These are phyloP conservation scores for Mimachlamys varia DNA, from an alignment of 2,888 invertebrate species.

Conservation along the genomic window DNA sequence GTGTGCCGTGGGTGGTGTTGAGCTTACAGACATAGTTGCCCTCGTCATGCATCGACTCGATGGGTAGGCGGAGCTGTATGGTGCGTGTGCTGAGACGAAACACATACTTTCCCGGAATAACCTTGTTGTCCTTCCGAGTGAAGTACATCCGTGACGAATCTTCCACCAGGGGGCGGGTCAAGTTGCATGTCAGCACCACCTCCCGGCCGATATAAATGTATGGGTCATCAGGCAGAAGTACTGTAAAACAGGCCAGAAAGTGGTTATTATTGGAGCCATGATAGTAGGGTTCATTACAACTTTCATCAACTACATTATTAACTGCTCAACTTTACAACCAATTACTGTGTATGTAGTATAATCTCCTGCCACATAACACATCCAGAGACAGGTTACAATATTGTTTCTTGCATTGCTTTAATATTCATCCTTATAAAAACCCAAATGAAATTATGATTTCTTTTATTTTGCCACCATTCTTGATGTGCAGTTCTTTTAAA, in stretches of 20 bases:
- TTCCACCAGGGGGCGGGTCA: constrained; percentile 62
- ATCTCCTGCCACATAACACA: too few relatives aligned
- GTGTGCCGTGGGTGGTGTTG: constrained; percentile 56
- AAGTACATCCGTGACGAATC: constrained; percentile 65
- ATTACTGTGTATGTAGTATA: too few relatives aligned
- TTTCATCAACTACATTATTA: too few relatives aligned
- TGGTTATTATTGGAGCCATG: not conserved
- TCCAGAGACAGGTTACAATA: too few relatives aligned
- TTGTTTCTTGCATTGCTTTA: too few relatives aligned
- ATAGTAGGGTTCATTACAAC: too few relatives aligned
- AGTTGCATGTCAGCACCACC: constrained; percentile 67
- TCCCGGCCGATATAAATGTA: constrained; percentile 68
- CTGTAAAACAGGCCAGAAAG: constrained; percentile 56
- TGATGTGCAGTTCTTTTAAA: too few relatives aligned
- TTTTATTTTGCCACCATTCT: too few relatives aligned
- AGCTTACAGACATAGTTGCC: constrained; percentile 68
- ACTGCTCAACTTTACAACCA: too few relatives aligned
- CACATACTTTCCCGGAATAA: constrained; percentile 58
- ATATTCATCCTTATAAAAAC: too few relatives aligned
- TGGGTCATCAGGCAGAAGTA: constrained; percentile 64
- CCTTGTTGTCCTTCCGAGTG: constrained; percentile 59
- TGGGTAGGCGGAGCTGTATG: constrained; percentile 64
- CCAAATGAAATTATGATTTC: too few relatives aligned
- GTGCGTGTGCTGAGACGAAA: constrained; percentile 63
- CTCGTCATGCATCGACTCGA: constrained; percentile 59